Conservation (phyloP, 1,140 invertebrate species). For the Harlomillsia oculata region DNA sequence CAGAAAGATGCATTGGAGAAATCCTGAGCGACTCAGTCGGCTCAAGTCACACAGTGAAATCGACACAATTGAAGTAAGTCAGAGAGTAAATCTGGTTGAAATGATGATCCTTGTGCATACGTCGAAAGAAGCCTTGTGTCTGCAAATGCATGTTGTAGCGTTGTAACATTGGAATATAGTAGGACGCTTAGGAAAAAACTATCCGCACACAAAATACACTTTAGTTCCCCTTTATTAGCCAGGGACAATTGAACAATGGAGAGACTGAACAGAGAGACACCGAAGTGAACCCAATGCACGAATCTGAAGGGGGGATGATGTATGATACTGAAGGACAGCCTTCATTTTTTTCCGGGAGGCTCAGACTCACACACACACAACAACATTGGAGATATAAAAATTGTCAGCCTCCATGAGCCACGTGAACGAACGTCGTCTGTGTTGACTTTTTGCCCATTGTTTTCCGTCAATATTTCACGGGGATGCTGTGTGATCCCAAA, state of each 20-base stretch:
- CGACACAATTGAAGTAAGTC: too few species aligned
- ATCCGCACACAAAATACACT: conserved; percentile 1
- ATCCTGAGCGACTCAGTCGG: too few species aligned
- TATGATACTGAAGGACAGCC: neutral
- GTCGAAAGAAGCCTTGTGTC: too few species aligned
- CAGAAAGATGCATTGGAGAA: too few species aligned
- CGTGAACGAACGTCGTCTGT: conserved; percentile 16
- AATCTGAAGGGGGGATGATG: neutral
- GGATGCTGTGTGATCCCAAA: neutral
- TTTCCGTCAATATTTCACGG: conserved; percentile 19
- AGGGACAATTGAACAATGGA: conserved; percentile 20
- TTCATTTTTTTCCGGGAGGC: neutral
- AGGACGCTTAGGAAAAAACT: too few species aligned
- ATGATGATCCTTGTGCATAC: too few species aligned
- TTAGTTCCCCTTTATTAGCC: conserved; percentile 33
- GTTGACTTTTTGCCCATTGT: conserved; percentile 31
- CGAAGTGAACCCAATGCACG: neutral
- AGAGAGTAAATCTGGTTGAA: too few species aligned
- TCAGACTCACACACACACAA: neutral
- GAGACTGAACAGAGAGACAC: neutral
- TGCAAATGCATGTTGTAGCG: too few species aligned
- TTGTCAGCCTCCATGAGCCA: conserved; percentile 10
- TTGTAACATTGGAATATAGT: too few species aligned
- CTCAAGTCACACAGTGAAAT: too few species aligned
- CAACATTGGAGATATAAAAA: neutral